These are phyloP conservation scores for Eucera pruinosa DNA, from an alignment of 2,888 invertebrate species.

Conservation along the genomic window DNA sequence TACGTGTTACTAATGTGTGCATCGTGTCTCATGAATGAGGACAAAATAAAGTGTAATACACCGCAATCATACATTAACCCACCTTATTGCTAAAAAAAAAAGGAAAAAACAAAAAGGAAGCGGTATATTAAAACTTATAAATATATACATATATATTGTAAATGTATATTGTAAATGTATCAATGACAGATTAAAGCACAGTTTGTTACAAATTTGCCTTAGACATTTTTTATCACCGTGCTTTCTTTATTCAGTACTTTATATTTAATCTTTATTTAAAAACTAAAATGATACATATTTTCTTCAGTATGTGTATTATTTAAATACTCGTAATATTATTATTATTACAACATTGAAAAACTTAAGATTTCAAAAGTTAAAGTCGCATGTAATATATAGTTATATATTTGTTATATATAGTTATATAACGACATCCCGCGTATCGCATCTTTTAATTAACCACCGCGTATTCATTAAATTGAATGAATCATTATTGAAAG, in stretches of 20 bases:
- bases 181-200: slow-evolving; percentile 82
- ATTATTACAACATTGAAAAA: too few species aligned
- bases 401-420: too few species aligned
- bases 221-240: neutral
- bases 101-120: slow-evolving; percentile 71
- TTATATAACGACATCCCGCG: too few species aligned
- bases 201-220: slow-evolving; percentile 80
- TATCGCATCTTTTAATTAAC: too few species aligned
- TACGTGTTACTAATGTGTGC: slow-evolving; percentile 10
- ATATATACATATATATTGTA: slow-evolving; percentile 77
- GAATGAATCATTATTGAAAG: too few species aligned
- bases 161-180: slow-evolving; percentile 84
- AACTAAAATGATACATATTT: too few species aligned
- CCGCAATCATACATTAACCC: slow-evolving; percentile 74
- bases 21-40: slow-evolving; percentile 26
- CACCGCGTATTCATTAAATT: too few species aligned
- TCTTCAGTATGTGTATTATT: neutral
- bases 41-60: slow-evolving; percentile 59
- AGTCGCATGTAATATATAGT: too few species aligned
- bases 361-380: too few species aligned
- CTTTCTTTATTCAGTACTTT: too few species aligned
- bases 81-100: slow-evolving; percentile 72
- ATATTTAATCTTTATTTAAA: too few species aligned
- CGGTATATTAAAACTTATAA: slow-evolving; percentile 79
- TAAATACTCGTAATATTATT: neutral